These are phyloP conservation scores for Gastracanthus pulcherrimus DNA, from an alignment of 2,888 invertebrate genomes.

Conservation along the genomic window DNA sequence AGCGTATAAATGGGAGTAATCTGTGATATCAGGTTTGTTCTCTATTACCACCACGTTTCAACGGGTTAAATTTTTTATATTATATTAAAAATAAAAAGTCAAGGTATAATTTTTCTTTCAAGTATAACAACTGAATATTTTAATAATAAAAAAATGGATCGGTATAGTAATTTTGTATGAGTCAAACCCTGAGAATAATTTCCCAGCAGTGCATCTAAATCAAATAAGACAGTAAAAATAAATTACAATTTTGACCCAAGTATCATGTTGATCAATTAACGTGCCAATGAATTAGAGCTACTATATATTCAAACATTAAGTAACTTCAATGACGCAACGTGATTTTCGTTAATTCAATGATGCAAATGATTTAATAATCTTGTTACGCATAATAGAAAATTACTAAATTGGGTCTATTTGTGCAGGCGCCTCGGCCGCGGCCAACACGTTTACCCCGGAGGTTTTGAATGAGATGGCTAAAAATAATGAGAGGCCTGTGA, in stretches of 20 bases:
- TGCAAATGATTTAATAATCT: conserved; percentile 2
- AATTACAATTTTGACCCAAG: no score
- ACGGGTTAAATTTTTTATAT: conserved; percentile 21
- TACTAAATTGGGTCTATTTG: conserved; percentile 20
- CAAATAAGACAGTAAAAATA: no score
- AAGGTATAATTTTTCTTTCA: no score
- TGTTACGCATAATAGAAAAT: neutral
- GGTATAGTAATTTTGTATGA: no score
- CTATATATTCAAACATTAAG: neutral
- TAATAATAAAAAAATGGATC: no score
- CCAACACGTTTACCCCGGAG: conserved; percentile 93
- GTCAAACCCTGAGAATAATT: no score
- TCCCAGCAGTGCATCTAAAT: no score
- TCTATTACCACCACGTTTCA: neutral
- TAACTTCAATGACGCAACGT: neutral
- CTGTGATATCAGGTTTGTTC: no score
- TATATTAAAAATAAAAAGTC: neutral
- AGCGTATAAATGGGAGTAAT: no score
- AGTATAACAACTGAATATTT: no score
- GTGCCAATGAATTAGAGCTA: neutral
- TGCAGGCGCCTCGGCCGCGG: conserved; percentile 93
- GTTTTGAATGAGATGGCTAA: conserved; percentile 92
- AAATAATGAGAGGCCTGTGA: conserved; percentile 92
- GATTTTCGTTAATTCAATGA: neutral
- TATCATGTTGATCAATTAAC: neutral